Evolutionary conservation across 2,888 invertebrate genomes (phyloP).

Genomic region (Melinaea menophilus): DNA sequence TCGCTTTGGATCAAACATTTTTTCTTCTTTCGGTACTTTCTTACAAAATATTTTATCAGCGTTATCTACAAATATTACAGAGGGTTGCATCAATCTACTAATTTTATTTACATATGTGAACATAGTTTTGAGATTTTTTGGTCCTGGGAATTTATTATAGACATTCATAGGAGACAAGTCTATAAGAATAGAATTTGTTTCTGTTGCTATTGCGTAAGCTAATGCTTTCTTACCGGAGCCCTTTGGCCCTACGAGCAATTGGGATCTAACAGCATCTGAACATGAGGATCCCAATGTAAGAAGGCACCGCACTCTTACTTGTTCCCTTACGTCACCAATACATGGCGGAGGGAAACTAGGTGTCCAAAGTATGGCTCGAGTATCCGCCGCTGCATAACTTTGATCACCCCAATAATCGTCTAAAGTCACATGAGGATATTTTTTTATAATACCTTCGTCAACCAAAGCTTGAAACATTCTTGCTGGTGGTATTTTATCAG

Average conservation of each 20-base stretch:
- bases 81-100: slow-evolving; percentile 82
- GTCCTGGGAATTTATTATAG: slow-evolving; percentile 82
- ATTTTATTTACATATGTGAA: slow-evolving; percentile 82
- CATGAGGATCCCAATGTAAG: slow-evolving; percentile 74
- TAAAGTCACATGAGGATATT: slow-evolving; percentile 78
- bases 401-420: slow-evolving; percentile 84
- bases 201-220: slow-evolving; percentile 85
- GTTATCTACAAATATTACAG: slow-evolving; percentile 83
- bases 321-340: slow-evolving; percentile 79
- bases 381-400: slow-evolving; percentile 78
- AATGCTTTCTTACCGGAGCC: slow-evolving; percentile 84
- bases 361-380: slow-evolving; percentile 60
- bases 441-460: slow-evolving; percentile 81
- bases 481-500: slow-evolving; percentile 78
- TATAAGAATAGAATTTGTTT: slow-evolving; percentile 85
- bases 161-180: slow-evolving; percentile 85
- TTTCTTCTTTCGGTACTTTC: slow-evolving; percentile 80
- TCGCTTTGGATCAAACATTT: slow-evolving; percentile 81
- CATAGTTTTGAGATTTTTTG: slow-evolving; percentile 82
- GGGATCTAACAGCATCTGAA: slow-evolving; percentile 71
- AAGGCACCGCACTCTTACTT: slow-evolving; percentile 79
- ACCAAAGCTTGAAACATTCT: slow-evolving; percentile 85
- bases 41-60: slow-evolving; percentile 84
- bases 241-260: slow-evolving; percentile 84
- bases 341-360: slow-evolving; percentile 72